Conservation (phyloP, 2,888 invertebrate genomes). For the Flabesymbios commensalis region DNA sequence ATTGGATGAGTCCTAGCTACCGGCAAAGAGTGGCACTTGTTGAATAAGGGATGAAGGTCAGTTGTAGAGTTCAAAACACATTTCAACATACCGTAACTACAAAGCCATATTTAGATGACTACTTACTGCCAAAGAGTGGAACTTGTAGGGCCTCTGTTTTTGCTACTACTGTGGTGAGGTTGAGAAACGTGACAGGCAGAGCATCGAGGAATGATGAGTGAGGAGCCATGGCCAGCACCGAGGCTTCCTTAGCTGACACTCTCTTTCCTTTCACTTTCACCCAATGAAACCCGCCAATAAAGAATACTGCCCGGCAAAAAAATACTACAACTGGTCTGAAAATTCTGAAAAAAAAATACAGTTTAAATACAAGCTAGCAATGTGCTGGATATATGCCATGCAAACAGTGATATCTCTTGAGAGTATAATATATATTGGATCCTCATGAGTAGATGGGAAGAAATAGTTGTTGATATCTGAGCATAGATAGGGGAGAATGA, state of each 20-base stretch:
- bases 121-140: constrained; percentile 89
- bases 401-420: background rate
- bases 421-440: background rate
- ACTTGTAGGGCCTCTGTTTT: constrained; percentile 81
- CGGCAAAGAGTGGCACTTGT: too few species aligned
- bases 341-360: constrained; percentile 36
- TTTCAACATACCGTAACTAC: too few species aligned
- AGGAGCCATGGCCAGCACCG: constrained; percentile 84
- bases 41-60: too few species aligned
- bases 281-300: constrained; percentile 80
- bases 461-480: too few species aligned
- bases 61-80: too few species aligned
- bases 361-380: background rate
- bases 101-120: too few species aligned
- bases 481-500: too few species aligned
- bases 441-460: background rate
- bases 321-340: constrained; percentile 46
- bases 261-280: constrained; percentile 77
- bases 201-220: constrained; percentile 92
- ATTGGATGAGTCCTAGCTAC: too few species aligned
- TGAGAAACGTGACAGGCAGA: constrained; percentile 78
- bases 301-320: constrained; percentile 67
- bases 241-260: constrained; percentile 76
- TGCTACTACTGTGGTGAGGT: constrained; percentile 87
- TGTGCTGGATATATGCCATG: too few species aligned